These are phyloP conservation scores for Entelurus aequoreus DNA, from an alignment of 2,113 vertebrate genomes.

Conservation along the genomic window DNA sequence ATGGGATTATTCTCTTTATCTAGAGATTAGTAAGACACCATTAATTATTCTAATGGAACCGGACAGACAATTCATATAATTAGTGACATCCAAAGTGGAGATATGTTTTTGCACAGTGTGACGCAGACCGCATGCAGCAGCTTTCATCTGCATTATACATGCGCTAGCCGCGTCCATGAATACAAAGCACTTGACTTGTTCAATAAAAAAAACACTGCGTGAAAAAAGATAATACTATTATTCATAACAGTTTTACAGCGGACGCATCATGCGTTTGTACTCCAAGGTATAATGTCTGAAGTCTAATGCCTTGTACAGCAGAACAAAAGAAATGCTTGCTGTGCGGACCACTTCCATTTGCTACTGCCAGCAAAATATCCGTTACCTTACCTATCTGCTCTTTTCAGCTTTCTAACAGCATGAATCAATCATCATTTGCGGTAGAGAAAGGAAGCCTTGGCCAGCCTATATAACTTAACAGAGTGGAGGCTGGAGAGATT, in stretches of 20 bases:
- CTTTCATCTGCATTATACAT: slow-evolving; percentile 12
- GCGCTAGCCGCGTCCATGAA: not conserved
- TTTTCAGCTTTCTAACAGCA: slow-evolving; percentile 39
- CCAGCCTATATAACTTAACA: slow-evolving; percentile 33
- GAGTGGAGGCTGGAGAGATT: slow-evolving; percentile 20
- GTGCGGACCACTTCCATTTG: slow-evolving; percentile 5
- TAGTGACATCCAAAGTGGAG: slow-evolving; percentile 50
- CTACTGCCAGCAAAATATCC: slow-evolving; percentile 18
- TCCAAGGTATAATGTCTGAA: slow-evolving; percentile 3
- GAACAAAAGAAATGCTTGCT: slow-evolving; percentile 22
- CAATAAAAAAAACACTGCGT: not conserved
- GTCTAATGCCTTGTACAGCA: slow-evolving; percentile 3
- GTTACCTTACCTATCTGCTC: slow-evolving; percentile 20
- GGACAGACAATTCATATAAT: slow-evolving; percentile 68
- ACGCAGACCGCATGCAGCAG: slow-evolving; percentile 6
- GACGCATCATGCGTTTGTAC: not conserved
- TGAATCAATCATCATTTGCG: slow-evolving; percentile 54
- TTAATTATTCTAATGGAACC: slow-evolving; percentile 47
- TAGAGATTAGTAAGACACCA: slow-evolving; percentile 55
- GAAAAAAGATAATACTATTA: not conserved
- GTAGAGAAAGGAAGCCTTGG: slow-evolving; percentile 21
- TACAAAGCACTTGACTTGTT: not conserved
- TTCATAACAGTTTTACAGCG: not conserved
- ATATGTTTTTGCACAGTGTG: slow-evolving; percentile 31
- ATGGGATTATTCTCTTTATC: slow-evolving; percentile 64